Percentiles rank a stretch among this genome's conserved stretches.
phyloP scores from a whole-genome alignment of 2,888 invertebrate genomes.

The Abscondita cerata region DNA sequence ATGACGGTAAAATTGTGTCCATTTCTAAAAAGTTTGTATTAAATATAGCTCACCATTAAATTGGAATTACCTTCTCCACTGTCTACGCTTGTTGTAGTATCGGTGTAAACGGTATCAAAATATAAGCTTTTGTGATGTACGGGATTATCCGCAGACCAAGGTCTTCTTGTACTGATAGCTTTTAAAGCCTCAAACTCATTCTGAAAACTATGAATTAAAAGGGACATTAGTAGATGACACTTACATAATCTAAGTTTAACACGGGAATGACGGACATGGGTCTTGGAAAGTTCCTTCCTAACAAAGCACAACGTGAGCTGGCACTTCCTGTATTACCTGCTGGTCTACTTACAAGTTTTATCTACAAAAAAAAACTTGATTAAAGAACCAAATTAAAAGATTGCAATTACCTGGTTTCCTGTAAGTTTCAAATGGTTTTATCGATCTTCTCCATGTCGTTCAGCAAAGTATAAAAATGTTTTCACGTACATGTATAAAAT shows the following conservation, averaged over 20 bases:
- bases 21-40: slow-evolving; percentile 8
- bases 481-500: not conserved
- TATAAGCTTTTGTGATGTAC: not conserved
- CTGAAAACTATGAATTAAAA: slow-evolving; percentile 20
- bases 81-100: slow-evolving; percentile 44
- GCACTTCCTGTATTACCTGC: slow-evolving; percentile 46
- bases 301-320: slow-evolving; percentile 46
- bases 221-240: not conserved
- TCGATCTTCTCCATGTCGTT: slow-evolving; percentile 10
- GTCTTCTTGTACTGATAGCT: slow-evolving; percentile 42
- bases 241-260: slow-evolving; percentile 35
- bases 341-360: slow-evolving; percentile 48
- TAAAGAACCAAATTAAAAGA: slow-evolving; percentile 17
- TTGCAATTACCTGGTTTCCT: slow-evolving; percentile 42
- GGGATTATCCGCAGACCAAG: slow-evolving; percentile 51
- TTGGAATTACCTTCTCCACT: slow-evolving; percentile 46
- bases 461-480: not conserved
- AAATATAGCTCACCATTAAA: not conserved
- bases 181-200: slow-evolving; percentile 37
- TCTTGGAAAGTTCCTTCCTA: slow-evolving; percentile 46
- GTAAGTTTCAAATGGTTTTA: slow-evolving; percentile 39
- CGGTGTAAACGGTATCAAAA: slow-evolving; percentile 12
- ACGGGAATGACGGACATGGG: slow-evolving; percentile 52
- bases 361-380: slow-evolving; percentile 41
- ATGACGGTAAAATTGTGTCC: slow-evolving; percentile 21